Conservation (phyloP, 2,888 invertebrate species). For the Ichneumoninae sp. region DNA sequence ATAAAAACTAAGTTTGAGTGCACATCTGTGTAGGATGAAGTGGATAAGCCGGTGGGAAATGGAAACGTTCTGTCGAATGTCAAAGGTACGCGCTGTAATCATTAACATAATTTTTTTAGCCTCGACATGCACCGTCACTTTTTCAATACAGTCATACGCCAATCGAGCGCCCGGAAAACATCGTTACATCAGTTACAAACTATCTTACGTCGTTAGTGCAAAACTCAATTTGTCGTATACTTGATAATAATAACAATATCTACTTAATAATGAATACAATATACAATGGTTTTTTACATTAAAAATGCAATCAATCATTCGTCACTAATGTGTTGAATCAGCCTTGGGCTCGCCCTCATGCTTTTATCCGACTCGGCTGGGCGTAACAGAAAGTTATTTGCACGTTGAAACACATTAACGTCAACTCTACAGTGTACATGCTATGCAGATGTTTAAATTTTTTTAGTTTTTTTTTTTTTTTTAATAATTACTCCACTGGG, state of each 20-base stretch:
- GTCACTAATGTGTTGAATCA: conserved; percentile 18
- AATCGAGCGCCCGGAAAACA: background rate
- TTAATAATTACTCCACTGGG: background rate
- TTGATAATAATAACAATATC: background rate
- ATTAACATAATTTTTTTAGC: background rate
- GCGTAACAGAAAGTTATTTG: background rate
- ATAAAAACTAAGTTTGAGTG: conserved; percentile 4
- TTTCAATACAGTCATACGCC: background rate
- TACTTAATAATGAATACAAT: background rate
- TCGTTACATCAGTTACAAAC: background rate
- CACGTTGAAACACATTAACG: conserved; percentile 12
- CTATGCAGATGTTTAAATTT: background rate
- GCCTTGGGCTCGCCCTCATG: no score
- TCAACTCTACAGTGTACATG: background rate
- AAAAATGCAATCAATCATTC: background rate
- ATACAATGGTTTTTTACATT: background rate
- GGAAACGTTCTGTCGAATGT: conserved; percentile 9
- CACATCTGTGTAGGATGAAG: background rate
- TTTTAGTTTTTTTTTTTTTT: background rate
- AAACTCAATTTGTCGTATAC: background rate
- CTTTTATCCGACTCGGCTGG: conserved; percentile 11
- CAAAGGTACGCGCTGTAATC: background rate
- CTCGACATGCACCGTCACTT: background rate
- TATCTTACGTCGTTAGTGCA: background rate
- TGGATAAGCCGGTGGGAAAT: background rate